Percentiles rank a stretch among this genome's conserved stretches.
These are phyloP conservation scores for Trogon surrucura DNA, from an alignment of 2,113 vertebrate genomes.

Conservation along the genomic window DNA sequence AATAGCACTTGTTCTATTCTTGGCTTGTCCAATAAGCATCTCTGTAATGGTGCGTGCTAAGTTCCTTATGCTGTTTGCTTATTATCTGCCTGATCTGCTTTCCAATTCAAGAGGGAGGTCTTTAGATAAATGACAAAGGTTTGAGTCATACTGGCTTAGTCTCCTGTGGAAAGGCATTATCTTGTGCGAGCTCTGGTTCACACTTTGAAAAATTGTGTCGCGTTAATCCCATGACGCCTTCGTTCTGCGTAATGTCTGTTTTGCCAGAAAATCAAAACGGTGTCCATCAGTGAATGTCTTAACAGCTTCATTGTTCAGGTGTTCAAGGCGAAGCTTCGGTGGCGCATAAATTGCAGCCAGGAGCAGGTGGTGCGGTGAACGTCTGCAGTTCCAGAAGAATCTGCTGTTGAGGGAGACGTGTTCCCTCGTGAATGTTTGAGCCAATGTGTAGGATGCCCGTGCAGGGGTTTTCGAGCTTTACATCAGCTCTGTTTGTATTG, in stretches of 20 bases:
- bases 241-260: neutral
- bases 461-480: neutral
- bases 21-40: slow-evolving; percentile 64
- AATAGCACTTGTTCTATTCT: slow-evolving; percentile 65
- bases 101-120: slow-evolving; percentile 42
- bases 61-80: slow-evolving; percentile 44
- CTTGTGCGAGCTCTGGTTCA: slow-evolving; percentile 21
- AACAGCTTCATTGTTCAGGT: neutral
- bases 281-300: neutral
- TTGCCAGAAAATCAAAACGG: slow-evolving; percentile 16
- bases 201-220: neutral
- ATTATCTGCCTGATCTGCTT: slow-evolving; percentile 48
- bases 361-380: neutral
- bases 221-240: neutral
- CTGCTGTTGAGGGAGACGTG: neutral
- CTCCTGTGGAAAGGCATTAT: slow-evolving; percentile 54
- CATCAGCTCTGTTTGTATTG: neutral
- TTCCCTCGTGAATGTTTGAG: neutral
- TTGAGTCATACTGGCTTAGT: slow-evolving; percentile 49
- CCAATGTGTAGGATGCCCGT: neutral
- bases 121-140: slow-evolving; percentile 39
- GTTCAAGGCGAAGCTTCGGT: neutral
- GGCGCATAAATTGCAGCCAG: neutral
- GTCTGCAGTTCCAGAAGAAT: slow-evolving; percentile 11
- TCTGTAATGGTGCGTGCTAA: slow-evolving; percentile 2